Conservation (phyloP, 2,888 invertebrate species). For the Geotrupes spiniger region DNA sequence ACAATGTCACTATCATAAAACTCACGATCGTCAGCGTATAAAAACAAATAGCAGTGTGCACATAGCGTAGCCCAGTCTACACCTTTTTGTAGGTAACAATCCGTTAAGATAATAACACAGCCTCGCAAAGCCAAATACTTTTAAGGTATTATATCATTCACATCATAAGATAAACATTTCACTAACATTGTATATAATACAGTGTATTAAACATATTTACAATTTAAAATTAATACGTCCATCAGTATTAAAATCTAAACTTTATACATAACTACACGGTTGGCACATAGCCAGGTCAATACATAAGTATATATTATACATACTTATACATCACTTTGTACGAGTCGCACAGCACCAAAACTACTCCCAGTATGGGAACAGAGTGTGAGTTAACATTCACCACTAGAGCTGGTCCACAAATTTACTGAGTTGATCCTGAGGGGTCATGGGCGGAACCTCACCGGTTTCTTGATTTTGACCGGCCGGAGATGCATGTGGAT, state of each 20-base stretch:
- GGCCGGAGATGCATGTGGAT: slow-evolving; percentile 55
- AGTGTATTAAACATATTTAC: slow-evolving; percentile 48
- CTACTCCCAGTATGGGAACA: slow-evolving; percentile 21
- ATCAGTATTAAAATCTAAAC: slow-evolving; percentile 39
- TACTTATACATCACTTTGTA: slow-evolving; percentile 25
- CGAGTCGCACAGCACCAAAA: slow-evolving; percentile 35
- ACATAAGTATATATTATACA: slow-evolving; percentile 31
- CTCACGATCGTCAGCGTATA: slow-evolving; percentile 24
- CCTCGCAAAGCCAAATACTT: slow-evolving; percentile 61
- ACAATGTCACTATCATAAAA: slow-evolving; percentile 43
- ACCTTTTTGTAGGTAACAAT: slow-evolving; percentile 47
- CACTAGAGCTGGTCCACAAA: slow-evolving; percentile 95
- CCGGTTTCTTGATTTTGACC: slow-evolving; percentile 45
- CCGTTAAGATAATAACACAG: slow-evolving; percentile 55
- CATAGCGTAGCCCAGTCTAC: slow-evolving; percentile 24
- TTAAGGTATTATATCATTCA: slow-evolving; percentile 47
- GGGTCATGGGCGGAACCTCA: slow-evolving; percentile 74
- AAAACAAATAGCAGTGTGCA: slow-evolving; percentile 20
- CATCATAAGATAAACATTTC: slow-evolving; percentile 35
- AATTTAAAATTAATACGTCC: slow-evolving; percentile 39
- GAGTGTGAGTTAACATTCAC: slow-evolving; percentile 38
- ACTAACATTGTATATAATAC: slow-evolving; percentile 36
- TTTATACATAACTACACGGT: slow-evolving; percentile 38
- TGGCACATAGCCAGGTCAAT: slow-evolving; percentile 25
- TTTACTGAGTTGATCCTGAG: slow-evolving; percentile 92